phyloP scores from a whole-genome alignment of 64 coral and sea anemone species.

The Pocillopora damicornis region DNA sequence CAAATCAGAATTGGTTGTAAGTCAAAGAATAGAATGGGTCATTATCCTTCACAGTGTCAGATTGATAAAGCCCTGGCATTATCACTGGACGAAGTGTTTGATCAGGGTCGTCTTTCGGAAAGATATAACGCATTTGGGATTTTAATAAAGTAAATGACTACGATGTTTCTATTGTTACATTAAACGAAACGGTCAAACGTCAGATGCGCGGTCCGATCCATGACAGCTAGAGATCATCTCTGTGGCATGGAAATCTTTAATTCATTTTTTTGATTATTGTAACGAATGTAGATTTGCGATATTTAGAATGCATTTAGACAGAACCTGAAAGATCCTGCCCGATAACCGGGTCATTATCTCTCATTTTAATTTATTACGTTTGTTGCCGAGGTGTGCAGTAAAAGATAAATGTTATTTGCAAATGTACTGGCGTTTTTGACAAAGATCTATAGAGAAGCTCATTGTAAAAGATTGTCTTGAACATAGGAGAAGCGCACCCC shows the following conservation, averaged over 20 bases:
- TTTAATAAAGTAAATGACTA: constrained; percentile 28
- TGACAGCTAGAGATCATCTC: not conserved
- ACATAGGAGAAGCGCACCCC: not conserved
- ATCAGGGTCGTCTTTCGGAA: not conserved
- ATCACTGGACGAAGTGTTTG: constrained; percentile 7
- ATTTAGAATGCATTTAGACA: not conserved
- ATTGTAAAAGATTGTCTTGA: not conserved
- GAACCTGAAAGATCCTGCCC: not conserved
- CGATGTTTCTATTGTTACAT: constrained; percentile 6
- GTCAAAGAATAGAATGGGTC: constrained; percentile 8
- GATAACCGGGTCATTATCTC: not conserved
- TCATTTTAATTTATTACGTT: constrained; percentile 24
- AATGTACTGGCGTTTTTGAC: not conserved
- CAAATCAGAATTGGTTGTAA: constrained; percentile 13
- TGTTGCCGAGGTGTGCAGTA: not conserved
- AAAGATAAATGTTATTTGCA: constrained; percentile 24
- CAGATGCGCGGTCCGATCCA: not conserved
- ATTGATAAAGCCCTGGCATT: constrained; percentile 17
- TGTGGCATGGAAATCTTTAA: not conserved
- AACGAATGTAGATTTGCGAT: not conserved
- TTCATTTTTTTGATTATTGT: not conserved
- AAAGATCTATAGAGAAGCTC: constrained; percentile 15
- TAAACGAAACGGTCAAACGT: not conserved
- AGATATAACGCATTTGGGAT: constrained; percentile 3
- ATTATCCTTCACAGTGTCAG: constrained; percentile 4